Conservation (phyloP, 2,113 vertebrate species). For the Struthidea cinerea region DNA sequence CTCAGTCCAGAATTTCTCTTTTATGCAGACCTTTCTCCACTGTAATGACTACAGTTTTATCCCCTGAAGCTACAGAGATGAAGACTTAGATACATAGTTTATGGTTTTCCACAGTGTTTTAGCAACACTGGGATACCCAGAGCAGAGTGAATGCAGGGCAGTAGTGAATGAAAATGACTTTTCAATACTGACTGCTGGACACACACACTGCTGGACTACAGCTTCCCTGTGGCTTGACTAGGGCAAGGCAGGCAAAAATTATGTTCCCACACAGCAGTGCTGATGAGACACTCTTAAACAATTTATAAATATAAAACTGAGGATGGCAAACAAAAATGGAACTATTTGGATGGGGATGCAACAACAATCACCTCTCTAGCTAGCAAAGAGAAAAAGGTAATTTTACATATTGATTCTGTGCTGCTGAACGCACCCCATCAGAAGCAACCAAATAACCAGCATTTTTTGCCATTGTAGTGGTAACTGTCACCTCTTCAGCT, state of each 20-base stretch:
- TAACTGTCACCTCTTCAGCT: not conserved
- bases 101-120: constrained; percentile 2
- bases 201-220: not conserved
- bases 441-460: not conserved
- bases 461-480: not conserved
- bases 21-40: not conserved
- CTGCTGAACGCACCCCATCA: not conserved
- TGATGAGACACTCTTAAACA: not conserved
- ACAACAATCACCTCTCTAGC: not conserved
- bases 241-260: constrained; percentile 15
- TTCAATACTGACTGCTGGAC: constrained; percentile 6
- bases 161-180: constrained; percentile 23
- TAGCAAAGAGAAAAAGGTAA: not conserved
- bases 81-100: not conserved
- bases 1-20: not conserved
- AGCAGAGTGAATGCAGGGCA: not conserved
- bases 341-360: not conserved
- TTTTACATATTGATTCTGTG: not conserved
- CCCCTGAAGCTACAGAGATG: constrained; percentile 3
- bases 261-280: not conserved
- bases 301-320: not conserved
- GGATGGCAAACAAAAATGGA: not conserved
- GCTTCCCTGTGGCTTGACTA: not conserved
- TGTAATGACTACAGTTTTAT: constrained; percentile 16
- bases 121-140: not conserved